phyloP scores from a whole-genome alignment of 64 coral and sea anemone genomes.

The Montipora efflorescens region DNA sequence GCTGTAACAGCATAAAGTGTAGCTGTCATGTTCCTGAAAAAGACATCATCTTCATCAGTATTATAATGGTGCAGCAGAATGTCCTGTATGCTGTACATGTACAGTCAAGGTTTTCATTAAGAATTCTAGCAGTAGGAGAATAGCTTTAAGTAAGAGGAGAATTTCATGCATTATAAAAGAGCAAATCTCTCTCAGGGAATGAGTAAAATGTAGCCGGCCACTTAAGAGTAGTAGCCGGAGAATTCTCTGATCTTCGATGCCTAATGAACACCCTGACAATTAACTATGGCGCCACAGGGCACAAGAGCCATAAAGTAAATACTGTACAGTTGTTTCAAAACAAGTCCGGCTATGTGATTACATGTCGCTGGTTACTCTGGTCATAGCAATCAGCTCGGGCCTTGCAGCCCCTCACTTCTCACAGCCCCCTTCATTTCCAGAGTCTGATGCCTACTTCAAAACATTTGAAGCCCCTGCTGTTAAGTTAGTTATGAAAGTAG shows the following conservation, averaged over 20 bases:
- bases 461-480: not conserved
- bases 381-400: not conserved
- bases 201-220: too few species aligned
- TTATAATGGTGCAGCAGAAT: not conserved
- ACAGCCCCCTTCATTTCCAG: not conserved
- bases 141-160: too few species aligned
- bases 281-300: not conserved
- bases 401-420: not conserved
- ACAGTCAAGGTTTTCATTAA: too few species aligned
- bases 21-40: not conserved
- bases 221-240: too few species aligned
- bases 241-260: too few species aligned
- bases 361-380: not conserved
- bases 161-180: too few species aligned
- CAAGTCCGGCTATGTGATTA: not conserved
- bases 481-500: too few species aligned
- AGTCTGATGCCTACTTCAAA: not conserved
- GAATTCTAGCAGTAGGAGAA: too few species aligned
- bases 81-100: not conserved
- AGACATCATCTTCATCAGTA: not conserved
- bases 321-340: not conserved
- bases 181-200: too few species aligned
- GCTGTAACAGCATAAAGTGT: not conserved
- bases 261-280: too few species aligned
- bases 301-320: not conserved